phyloP scores from a whole-genome alignment of 2,888 invertebrate species.

The Drosophila fungiperda region DNA sequence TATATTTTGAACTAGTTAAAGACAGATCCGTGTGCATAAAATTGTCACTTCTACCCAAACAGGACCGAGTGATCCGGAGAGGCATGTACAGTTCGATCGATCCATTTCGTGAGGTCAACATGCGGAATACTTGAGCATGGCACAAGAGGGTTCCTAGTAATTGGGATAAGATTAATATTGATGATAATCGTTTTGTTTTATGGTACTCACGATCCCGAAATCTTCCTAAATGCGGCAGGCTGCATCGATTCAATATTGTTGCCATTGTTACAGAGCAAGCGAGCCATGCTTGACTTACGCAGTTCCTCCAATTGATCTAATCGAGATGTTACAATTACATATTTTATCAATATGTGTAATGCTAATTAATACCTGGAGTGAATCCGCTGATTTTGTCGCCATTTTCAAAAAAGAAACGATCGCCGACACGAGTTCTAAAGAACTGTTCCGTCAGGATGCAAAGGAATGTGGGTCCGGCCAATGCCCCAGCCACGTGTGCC shows the following conservation, averaged over 20 bases:
- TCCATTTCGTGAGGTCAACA: slow-evolving; percentile 88
- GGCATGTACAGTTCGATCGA: slow-evolving; percentile 73
- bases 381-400: slow-evolving; percentile 88
- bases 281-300: slow-evolving; percentile 91
- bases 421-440: slow-evolving; percentile 93
- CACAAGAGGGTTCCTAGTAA: slow-evolving; percentile 87
- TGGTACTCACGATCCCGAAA: slow-evolving; percentile 87
- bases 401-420: slow-evolving; percentile 94
- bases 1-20: slow-evolving; percentile 70
- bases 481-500: slow-evolving; percentile 90
- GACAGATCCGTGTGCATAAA: slow-evolving; percentile 34
- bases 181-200: too few species aligned
- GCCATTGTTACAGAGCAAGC: slow-evolving; percentile 93
- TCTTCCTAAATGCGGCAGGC: slow-evolving; percentile 88
- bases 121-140: slow-evolving; percentile 87
- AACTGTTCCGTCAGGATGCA: slow-evolving; percentile 96
- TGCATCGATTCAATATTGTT: slow-evolving; percentile 89
- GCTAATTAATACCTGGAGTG: slow-evolving; percentile 86
- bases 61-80: slow-evolving; percentile 51
- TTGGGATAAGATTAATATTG: slow-evolving; percentile 1
- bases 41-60: slow-evolving; percentile 63
- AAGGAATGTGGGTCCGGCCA: slow-evolving; percentile 94
- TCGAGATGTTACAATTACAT: not conserved
- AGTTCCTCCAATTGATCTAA: slow-evolving; percentile 91
- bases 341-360: not conserved